Evolutionary conservation across 53 echinoderm and acorn worm species (phyloP).

Genomic region (Temnopleurus reevesii): DNA sequence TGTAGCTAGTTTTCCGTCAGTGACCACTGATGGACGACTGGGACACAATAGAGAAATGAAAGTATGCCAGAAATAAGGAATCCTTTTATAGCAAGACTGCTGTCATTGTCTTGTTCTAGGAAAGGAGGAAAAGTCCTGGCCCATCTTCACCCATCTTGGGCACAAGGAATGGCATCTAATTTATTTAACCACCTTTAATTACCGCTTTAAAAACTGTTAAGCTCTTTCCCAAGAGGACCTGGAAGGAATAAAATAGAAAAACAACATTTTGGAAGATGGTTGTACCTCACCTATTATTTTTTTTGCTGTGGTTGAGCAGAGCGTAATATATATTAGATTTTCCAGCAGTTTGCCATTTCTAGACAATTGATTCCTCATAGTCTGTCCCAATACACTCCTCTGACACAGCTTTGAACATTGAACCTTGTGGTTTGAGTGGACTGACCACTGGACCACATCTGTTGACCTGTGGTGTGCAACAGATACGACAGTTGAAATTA

Average conservation of each 20-base stretch:
- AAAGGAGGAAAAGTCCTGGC: not conserved
- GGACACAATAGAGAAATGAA: constrained; percentile 37
- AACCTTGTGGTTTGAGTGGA: not conserved
- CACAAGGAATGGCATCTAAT: not conserved
- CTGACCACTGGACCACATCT: constrained; percentile 19
- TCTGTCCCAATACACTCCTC: too few species aligned
- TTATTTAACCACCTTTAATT: constrained; percentile 14
- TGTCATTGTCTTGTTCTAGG: not conserved
- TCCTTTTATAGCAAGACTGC: constrained; percentile 4
- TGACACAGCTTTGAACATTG: not conserved
- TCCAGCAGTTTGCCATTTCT: too few species aligned
- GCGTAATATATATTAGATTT: too few species aligned
- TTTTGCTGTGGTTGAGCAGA: not conserved
- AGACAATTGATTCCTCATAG: not conserved
- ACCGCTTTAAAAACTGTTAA: not conserved
- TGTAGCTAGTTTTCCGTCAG: not conserved
- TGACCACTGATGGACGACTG: not conserved
- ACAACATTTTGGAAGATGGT: too few species aligned
- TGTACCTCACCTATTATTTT: too few species aligned
- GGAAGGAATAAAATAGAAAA: not conserved
- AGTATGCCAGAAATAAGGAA: constrained; percentile 48
- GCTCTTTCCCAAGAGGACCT: not conserved
- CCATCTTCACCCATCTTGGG: not conserved
- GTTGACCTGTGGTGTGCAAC: not conserved
- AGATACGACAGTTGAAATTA: not conserved